Base-by-base conservation (phyloP, 2,797 vertebrate species). In the Ctenopoma kingsleyae region DNA sequence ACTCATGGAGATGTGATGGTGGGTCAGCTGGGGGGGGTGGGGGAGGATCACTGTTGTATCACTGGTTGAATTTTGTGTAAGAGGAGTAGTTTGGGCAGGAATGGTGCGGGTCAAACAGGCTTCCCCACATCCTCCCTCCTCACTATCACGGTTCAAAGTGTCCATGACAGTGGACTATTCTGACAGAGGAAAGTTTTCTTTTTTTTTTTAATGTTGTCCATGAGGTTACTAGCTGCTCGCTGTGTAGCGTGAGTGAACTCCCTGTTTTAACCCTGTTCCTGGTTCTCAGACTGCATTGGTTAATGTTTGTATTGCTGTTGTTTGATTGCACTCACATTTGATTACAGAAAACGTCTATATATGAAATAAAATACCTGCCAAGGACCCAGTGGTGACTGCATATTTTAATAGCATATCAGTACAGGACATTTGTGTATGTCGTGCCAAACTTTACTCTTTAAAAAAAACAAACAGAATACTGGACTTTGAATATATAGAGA, bases 241-340 rank as follows among this genome's bases (percentile, higher is more conserved):
- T 86, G 67, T 68, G 84, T 91, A 89, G 91, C 89, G 89, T 91
- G 91, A 91, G 86, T 88, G 83, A 88, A 87, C 82, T 86, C 81
- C 89, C 88, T 78, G 85, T 91, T 92, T 92, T 91, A 92, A 93
- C 86, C 91, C 88, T 61, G 83, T 90, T 86, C 85, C 86, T 89
- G 89, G 89, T 93, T 93, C 90, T 92, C 91, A 91, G 90, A 92
- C 95, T 93, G 95, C 93, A 96, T 98, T 95, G 95, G 87, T 94
- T 32, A 88, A 93, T 96, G 95, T 93, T 96, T 95, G 95, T 96
- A 96, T 95, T 95, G 93, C 95, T 95, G 95, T 97, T 96, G 95
- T 95, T 98, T 97, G 91, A 93, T 93, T 94, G 89, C 92, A 93
- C 93, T 94, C 92, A 91, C 90, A 92, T 94, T 94, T 94, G 94